Conservation (phyloP, 2,113 vertebrate species). For the Oxygymnocypris stewartii region DNA sequence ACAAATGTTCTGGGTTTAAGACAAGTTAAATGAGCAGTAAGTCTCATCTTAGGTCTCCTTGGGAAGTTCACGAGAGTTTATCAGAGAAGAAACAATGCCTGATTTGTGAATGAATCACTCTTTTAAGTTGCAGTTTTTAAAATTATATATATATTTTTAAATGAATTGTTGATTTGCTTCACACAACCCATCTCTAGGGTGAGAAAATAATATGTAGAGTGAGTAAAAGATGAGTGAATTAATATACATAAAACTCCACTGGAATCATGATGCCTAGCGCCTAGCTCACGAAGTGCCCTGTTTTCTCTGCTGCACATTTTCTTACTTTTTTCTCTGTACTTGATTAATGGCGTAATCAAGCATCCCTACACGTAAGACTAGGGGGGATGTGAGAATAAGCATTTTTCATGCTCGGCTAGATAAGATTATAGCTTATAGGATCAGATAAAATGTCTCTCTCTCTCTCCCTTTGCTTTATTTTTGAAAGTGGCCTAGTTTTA, state of each 20-base stretch:
- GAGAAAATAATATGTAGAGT: no score
- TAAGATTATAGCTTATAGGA: conserved; percentile 50
- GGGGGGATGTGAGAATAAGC: conserved; percentile 51
- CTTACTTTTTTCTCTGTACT: conserved; percentile 34
- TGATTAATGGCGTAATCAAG: conserved; percentile 57
- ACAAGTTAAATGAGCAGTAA: neutral
- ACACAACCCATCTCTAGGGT: neutral
- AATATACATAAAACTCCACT: neutral
- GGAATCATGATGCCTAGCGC: neutral
- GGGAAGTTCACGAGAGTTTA: neutral
- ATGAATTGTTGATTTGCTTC: neutral
- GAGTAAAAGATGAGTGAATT: neutral
- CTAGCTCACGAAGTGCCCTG: neutral
- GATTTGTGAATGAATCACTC: neutral
- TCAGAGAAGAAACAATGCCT: neutral
- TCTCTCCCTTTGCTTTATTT: conserved; percentile 9
- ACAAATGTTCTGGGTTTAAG: neutral
- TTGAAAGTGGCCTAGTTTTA: conserved; percentile 48
- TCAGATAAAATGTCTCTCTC: conserved; percentile 47
- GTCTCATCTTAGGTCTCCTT: neutral
- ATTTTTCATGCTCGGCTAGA: conserved; percentile 46
- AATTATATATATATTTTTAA: neutral
- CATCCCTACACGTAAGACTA: conserved; percentile 32
- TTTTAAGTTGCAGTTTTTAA: neutral
- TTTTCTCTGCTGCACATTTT: conserved; percentile 14